phyloP scores from a whole-genome alignment of 2,797 vertebrate species.

The Antrozous pallidus region DNA sequence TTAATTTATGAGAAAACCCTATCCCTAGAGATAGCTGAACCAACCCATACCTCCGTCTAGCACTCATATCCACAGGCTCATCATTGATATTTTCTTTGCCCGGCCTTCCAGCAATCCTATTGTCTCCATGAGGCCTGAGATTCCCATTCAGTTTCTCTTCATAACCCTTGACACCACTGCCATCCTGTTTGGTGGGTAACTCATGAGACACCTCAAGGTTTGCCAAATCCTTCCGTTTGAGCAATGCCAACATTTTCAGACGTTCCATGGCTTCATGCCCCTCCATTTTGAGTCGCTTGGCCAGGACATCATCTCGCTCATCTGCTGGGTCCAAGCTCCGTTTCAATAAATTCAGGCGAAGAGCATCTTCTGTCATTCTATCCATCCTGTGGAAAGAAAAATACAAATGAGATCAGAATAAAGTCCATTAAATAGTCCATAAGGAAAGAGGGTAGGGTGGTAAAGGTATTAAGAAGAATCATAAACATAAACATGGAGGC shows the following conservation, averaged over 20 bases:
- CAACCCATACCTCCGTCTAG: slow-evolving; percentile 88
- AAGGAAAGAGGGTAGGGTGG: not conserved
- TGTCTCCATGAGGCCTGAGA: slow-evolving; percentile 86
- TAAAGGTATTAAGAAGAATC: not conserved
- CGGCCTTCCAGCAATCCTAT: slow-evolving; percentile 83
- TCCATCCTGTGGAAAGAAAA: slow-evolving; percentile 87
- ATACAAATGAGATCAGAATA: slow-evolving; percentile 2
- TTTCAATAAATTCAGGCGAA: slow-evolving; percentile 94
- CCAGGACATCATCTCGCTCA: slow-evolving; percentile 91
- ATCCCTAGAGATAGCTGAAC: not conserved
- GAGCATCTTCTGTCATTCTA: slow-evolving; percentile 94
- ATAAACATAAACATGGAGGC: not conserved
- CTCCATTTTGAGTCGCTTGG: slow-evolving; percentile 95
- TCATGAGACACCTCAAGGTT: slow-evolving; percentile 86
- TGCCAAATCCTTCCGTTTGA: slow-evolving; percentile 94
- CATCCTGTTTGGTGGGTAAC: slow-evolving; percentile 80
- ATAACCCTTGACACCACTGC: slow-evolving; percentile 83
- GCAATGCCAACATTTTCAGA: slow-evolving; percentile 95
- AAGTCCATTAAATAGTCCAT: not conserved
- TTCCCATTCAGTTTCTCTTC: slow-evolving; percentile 95
- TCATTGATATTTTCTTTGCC: slow-evolving; percentile 96
- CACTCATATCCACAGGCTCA: slow-evolving; percentile 97
- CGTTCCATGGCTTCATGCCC: slow-evolving; percentile 97
- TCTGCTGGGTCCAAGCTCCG: slow-evolving; percentile 90
- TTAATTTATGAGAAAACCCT: not conserved